Conservation (phyloP, 2,113 vertebrate species). For the Cinclus cinclus region DNA sequence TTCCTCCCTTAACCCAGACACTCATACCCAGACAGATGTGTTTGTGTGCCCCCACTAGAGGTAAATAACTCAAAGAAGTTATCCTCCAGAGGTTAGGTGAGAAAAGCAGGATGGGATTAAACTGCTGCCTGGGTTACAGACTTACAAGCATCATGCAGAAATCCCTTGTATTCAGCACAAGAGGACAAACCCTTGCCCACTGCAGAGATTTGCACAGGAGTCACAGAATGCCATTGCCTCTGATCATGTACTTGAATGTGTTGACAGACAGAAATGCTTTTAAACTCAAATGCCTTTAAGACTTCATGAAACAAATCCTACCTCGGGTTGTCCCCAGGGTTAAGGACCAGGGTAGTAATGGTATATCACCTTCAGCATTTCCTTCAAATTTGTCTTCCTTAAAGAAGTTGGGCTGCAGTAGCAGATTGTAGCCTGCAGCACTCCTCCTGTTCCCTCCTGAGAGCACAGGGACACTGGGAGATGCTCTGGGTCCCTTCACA, state of each 20-base stretch:
- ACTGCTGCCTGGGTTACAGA: background rate
- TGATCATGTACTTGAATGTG: background rate
- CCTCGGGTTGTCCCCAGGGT: background rate
- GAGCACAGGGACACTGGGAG: background rate
- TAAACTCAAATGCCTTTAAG: background rate
- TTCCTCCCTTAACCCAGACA: background rate
- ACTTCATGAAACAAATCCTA: background rate
- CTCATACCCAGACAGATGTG: background rate
- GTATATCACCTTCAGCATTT: background rate
- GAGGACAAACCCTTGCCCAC: background rate
- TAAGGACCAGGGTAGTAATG: background rate
- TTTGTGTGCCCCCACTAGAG: background rate
- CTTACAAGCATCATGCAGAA: background rate
- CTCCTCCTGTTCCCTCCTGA: conserved; percentile 2
- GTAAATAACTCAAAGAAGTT: background rate
- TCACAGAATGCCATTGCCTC: background rate
- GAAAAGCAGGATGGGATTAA: background rate
- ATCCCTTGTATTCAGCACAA: background rate
- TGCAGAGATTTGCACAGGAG: background rate
- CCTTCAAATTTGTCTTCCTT: background rate
- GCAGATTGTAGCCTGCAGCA: conserved; percentile 19
- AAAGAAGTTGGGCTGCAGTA: background rate
- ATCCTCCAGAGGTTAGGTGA: background rate
- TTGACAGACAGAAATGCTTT: background rate
- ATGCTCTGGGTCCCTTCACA: background rate